Percentiles rank a stretch among this genome's conserved stretches.
Conservation (phyloP, 1,140 invertebrate genomes). For the Aphelenchoides avenae region DNA sequence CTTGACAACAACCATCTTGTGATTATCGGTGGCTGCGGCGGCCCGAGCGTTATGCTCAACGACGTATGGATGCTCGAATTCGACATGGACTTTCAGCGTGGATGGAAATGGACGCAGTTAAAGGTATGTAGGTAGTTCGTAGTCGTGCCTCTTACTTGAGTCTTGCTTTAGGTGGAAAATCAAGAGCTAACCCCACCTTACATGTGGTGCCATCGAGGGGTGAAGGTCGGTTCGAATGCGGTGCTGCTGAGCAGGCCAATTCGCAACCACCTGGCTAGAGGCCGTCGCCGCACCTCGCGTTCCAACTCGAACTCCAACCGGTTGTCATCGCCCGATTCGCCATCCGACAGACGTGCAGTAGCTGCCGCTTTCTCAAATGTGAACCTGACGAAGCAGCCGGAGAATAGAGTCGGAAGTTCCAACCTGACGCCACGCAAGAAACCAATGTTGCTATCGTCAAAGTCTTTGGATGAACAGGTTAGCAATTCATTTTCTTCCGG, state of each 20-base stretch:
- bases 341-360: conserved; percentile 27
- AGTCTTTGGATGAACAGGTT: conserved; percentile 36
- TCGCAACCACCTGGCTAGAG: conserved; percentile 19
- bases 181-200: conserved; percentile 66
- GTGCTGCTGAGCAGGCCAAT: conserved; percentile 34
- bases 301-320: too few species aligned
- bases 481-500: background rate
- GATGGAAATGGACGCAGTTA: conserved; percentile 47
- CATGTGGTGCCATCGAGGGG: conserved; percentile 86
- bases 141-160: background rate
- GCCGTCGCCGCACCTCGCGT: conserved; percentile 12
- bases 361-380: conserved; percentile 26
- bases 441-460: conserved; percentile 26
- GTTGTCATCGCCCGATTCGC: conserved; percentile 27
- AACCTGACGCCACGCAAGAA: conserved; percentile 12
- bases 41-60: conserved; percentile 69
- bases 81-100: conserved; percentile 56
- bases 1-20: conserved; percentile 62
- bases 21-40: conserved; percentile 68
- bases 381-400: conserved; percentile 1
- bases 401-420: conserved; percentile 5
- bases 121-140: conserved; percentile 20
- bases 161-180: conserved; percentile 41
- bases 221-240: conserved; percentile 66
- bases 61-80: conserved; percentile 71